These are phyloP conservation scores for Hybognathus amarus DNA, from an alignment of 2,797 vertebrate species.

Conservation along the genomic window DNA sequence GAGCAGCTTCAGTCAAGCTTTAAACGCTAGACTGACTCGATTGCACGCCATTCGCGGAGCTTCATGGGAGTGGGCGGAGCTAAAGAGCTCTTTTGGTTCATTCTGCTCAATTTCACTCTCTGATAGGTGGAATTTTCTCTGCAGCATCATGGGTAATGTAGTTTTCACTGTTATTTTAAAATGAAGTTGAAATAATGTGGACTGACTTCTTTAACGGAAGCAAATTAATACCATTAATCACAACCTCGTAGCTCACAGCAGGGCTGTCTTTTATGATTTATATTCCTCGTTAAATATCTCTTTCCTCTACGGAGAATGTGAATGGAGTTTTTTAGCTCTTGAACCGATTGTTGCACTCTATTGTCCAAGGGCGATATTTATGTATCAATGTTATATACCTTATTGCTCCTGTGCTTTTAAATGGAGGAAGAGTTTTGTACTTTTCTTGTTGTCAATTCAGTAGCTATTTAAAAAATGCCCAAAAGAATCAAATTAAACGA, in stretches of 20 bases:
- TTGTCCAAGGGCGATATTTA: background rate
- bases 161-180: background rate
- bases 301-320: background rate
- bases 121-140: background rate
- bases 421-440: slow-evolving; percentile 18
- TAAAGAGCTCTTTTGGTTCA: background rate
- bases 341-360: background rate
- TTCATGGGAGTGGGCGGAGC: background rate
- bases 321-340: background rate
- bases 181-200: background rate
- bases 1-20: background rate
- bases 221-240: background rate
- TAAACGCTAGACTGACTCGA: background rate
- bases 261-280: background rate
- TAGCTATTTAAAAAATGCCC: slow-evolving; percentile 6
- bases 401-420: slow-evolving; percentile 14
- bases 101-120: background rate
- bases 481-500: background rate
- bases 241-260: background rate
- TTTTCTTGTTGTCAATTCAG: slow-evolving; percentile 17
- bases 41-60: background rate
- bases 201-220: background rate
- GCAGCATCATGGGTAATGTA: background rate
- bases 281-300: background rate
- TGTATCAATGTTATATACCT: background rate